A percentile compares a stretch with the other conserved stretches of the same genome.
Evolutionary conservation across 2,797 vertebrate genomes (phyloP).

Genomic region (Phalanger gymnotis): DNA sequence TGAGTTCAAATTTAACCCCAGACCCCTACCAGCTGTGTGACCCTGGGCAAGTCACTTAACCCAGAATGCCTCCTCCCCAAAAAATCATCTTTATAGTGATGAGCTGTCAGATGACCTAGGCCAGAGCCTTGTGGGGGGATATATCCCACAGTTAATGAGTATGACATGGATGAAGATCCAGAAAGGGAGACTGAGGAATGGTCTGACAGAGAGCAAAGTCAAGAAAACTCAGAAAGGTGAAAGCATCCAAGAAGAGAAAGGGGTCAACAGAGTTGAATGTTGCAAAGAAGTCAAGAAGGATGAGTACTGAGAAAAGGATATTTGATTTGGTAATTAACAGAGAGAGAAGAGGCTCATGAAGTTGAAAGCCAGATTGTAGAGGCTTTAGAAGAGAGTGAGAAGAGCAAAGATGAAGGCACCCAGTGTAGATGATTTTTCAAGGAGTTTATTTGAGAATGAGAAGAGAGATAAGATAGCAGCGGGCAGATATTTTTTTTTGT

Average conservation of each 20-base stretch:
- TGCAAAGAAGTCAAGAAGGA: neutral
- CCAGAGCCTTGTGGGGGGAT: neutral
- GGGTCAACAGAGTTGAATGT: neutral
- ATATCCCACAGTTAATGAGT: neutral
- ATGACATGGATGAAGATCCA: neutral
- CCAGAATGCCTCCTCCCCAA: neutral
- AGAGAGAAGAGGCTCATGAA: neutral
- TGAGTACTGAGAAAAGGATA: neutral
- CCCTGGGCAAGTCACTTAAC: neutral
- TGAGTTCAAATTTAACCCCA: neutral
- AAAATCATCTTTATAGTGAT: neutral
- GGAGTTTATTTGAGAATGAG: neutral
- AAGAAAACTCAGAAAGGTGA: neutral
- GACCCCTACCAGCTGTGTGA: neutral
- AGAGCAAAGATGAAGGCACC: no score
- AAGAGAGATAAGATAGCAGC: neutral
- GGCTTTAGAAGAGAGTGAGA: no score
- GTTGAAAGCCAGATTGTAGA: neutral
- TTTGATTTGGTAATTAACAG: neutral
- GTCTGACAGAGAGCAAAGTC: neutral
- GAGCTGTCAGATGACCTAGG: neutral
- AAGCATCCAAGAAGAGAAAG: neutral
- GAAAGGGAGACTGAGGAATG: neutral
- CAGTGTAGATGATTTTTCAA: neutral
- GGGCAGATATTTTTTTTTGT: no score